Percentiles rank a stretch among this genome's conserved stretches.
phyloP scores from a whole-genome alignment of 1,140 invertebrate species.

The Lutraria rhynchaena region DNA sequence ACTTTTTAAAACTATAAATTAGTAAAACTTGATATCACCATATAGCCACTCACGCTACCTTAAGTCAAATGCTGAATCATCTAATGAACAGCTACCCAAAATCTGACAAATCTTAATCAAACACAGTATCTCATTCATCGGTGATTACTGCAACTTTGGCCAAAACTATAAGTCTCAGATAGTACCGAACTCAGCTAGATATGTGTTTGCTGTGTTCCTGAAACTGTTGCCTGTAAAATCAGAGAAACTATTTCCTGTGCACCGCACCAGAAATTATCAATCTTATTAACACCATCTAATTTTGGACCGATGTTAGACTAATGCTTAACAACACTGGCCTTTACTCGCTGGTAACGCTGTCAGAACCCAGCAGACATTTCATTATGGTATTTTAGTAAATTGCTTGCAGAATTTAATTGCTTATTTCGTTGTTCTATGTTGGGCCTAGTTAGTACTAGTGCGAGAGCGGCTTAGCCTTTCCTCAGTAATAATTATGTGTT shows the following conservation, averaged over 20 bases:
- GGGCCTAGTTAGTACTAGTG: background rate
- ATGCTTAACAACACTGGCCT: conserved; percentile 45
- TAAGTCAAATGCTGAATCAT: conserved; percentile 39
- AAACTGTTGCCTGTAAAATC: conserved; percentile 21
- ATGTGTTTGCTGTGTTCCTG: conserved; percentile 34
- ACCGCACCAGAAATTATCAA: conserved; percentile 22
- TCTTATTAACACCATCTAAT: background rate
- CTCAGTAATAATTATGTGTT: background rate
- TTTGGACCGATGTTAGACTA: conserved; percentile 20
- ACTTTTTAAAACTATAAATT: no score
- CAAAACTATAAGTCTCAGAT: conserved; percentile 30
- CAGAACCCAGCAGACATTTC: conserved; percentile 33
- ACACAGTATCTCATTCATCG: conserved; percentile 43
- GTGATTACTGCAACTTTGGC: conserved; percentile 28
- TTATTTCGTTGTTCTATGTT: background rate
- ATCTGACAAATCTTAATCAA: conserved; percentile 47
- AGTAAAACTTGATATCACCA: no score
- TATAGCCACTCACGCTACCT: no score
- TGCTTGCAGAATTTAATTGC: background rate
- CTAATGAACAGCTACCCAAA: conserved; percentile 27
- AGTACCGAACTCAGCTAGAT: conserved; percentile 41
- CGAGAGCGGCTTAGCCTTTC: background rate
- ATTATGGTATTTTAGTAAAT: conserved; percentile 33
- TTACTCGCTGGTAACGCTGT: conserved; percentile 37
- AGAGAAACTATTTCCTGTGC: conserved; percentile 37